Evolutionary conservation across 92 coral and sea anemone genomes (phyloP).

Genomic region (Epizoanthus scotinus): DNA sequence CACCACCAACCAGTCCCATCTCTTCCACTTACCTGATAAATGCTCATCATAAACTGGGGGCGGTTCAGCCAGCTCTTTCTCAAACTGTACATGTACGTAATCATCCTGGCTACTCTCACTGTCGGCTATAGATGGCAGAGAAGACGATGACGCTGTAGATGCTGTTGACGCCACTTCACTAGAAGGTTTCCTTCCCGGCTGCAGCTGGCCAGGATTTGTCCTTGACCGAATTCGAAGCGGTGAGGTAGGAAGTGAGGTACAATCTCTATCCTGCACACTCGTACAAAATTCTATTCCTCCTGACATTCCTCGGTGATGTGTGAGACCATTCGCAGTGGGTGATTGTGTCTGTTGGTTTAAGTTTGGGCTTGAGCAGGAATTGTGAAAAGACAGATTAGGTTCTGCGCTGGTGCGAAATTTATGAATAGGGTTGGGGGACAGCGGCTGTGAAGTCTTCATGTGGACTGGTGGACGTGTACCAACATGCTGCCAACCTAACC

Average conservation of each 20-base stretch:
- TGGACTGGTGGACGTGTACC: not conserved
- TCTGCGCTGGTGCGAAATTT: slow-evolving; percentile 43
- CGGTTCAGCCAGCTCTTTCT: slow-evolving; percentile 10
- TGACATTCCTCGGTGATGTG: slow-evolving; percentile 3
- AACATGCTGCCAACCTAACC: not conserved
- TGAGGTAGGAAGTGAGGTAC: slow-evolving; percentile 60
- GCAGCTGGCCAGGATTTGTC: slow-evolving; percentile 8
- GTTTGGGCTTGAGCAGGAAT: slow-evolving; percentile 61
- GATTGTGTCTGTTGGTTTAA: slow-evolving; percentile 42
- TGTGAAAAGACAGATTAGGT: slow-evolving; percentile 26
- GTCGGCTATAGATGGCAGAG: slow-evolving; percentile 41
- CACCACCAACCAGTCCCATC: no score
- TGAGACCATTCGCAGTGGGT: not conserved
- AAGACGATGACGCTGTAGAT: slow-evolving; percentile 28
- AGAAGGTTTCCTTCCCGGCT: not conserved
- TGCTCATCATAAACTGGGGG: slow-evolving; percentile 53
- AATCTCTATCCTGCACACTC: slow-evolving; percentile 13
- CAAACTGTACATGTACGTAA: not conserved
- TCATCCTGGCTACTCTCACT: slow-evolving; percentile 56
- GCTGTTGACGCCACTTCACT: slow-evolving; percentile 11
- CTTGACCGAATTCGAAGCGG: slow-evolving; percentile 45
- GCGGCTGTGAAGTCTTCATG: slow-evolving; percentile 48
- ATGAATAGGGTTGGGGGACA: slow-evolving; percentile 35
- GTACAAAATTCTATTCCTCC: slow-evolving; percentile 16
- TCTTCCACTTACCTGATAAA: not conserved